Percentiles rank a stretch among this genome's conserved stretches.
Evolutionary conservation across 2,888 invertebrate genomes (phyloP).

Genomic region (Barypeithes pellucidus): DNA sequence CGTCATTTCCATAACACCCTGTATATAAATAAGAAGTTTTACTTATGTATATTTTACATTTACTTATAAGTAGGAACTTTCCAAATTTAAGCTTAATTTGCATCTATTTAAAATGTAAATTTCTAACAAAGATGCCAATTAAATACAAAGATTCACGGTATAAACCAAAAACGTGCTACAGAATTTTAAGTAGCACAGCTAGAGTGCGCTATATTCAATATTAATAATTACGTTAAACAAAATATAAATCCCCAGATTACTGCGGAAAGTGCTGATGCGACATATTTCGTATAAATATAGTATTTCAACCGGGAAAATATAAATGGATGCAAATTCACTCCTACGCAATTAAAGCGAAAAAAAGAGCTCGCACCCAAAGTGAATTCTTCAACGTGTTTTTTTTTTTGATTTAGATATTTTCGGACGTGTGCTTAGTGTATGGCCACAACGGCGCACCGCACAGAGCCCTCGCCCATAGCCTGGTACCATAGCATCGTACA

Average conservation of each 20-base stretch:
- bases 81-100: neutral
- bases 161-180: slow-evolving; percentile 17
- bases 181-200: slow-evolving; percentile 19
- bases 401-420: no score
- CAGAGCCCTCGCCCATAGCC: no score
- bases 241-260: slow-evolving; percentile 16
- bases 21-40: no score
- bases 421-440: no score
- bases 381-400: no score
- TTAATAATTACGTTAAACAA: slow-evolving; percentile 29
- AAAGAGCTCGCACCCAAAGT: no score
- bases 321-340: neutral
- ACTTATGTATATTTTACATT: neutral
- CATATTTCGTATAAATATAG: slow-evolving; percentile 1
- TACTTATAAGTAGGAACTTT: neutral
- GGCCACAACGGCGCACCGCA: no score
- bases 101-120: slow-evolving; percentile 21
- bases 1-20: no score
- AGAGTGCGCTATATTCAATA: slow-evolving; percentile 9
- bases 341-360: neutral
- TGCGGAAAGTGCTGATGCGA: neutral
- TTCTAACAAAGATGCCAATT: slow-evolving; percentile 6
- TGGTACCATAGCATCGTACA: no score
- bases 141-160: slow-evolving; percentile 20
- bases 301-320: neutral